Evolutionary conservation across 2,113 vertebrate species (phyloP), one percentile per base, ranked within the genome.

Genomic region (Copsychus sechellarum): DNA sequence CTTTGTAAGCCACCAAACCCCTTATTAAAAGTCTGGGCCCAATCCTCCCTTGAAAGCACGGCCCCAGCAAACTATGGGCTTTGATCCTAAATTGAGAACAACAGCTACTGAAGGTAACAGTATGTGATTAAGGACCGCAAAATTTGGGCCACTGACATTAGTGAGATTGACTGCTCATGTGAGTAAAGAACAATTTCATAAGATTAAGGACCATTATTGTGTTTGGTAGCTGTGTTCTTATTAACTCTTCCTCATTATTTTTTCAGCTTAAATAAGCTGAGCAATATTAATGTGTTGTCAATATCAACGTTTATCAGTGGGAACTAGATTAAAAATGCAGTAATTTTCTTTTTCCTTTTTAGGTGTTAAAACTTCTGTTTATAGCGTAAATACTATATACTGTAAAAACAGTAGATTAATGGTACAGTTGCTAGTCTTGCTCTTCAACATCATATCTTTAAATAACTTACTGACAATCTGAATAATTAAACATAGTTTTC

Each of bases 61-160:
- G 93, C 94, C 85, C 54, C 71, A 83, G 82, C 54, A 1, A 90
- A 94, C 58, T 16, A 0, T 18, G 65, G 50, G 80, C 95, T 97
- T 95, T 96, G 95, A 94, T 96, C 85, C 93, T 90, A 93, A 94
- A 92, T 94, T 96, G 95, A 51, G 90, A 96, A 81, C 94, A 88
- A 91, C 61, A 62, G 16, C 90, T 42, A 31, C 85, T 47, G 67
- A 73, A 94, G 88, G 85, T 90, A 90, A 83, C 12, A 12, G 54
- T 60, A 48, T 67, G 88, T 90, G 81, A 93, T 95, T 94, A 95
- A 88, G 90, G 71, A 31, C 53, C 65, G 57, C 81, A 70, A 78
- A 81, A 87, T 90, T 62, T 73, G 78, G 80, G 57, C 91, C 89
- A 54, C 83, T 91, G 87, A 90, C 85, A 42, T 69, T 47, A 82